These are phyloP conservation scores for Ophion costatus DNA, from an alignment of 2,888 invertebrate species.

Conservation along the genomic window DNA sequence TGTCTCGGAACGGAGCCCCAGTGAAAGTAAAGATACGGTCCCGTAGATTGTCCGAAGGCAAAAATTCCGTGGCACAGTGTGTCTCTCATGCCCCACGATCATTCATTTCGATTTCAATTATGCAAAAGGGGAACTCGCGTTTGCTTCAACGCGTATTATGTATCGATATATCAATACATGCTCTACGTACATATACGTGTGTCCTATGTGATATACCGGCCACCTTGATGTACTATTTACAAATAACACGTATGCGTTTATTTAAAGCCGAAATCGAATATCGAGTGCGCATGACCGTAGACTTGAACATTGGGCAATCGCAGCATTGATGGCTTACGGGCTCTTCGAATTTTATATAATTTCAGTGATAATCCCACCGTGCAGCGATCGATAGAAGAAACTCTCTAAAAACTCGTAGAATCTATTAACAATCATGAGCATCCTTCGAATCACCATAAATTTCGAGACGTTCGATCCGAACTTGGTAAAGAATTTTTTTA, in stretches of 20 bases:
- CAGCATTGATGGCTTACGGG: background rate
- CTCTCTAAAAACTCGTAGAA: no score
- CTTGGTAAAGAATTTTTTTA: no score
- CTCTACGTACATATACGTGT: background rate
- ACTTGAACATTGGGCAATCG: background rate
- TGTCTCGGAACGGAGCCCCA: constrained; percentile 66
- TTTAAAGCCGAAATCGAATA: constrained; percentile 6
- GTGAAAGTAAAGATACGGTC: constrained; percentile 76
- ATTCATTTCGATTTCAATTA: constrained; percentile 64
- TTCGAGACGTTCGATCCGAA: no score
- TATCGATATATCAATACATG: constrained; percentile 4
- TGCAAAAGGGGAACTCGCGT: constrained; percentile 54
- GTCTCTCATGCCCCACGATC: constrained; percentile 62
- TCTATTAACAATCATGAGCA: no score
- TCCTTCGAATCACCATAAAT: no score
- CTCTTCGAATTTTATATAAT: background rate
- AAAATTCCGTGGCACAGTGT: constrained; percentile 65
- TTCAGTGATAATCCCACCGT: background rate
- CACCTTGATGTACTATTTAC: constrained; percentile 3
- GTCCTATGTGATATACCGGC: background rate
- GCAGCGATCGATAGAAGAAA: no score
- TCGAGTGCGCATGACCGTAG: background rate
- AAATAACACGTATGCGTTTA: background rate
- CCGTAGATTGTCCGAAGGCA: constrained; percentile 68
- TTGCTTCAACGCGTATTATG: constrained; percentile 30